Conservation (phyloP, 2,797 vertebrate genomes). For the Notolepis coatsorum region DNA sequence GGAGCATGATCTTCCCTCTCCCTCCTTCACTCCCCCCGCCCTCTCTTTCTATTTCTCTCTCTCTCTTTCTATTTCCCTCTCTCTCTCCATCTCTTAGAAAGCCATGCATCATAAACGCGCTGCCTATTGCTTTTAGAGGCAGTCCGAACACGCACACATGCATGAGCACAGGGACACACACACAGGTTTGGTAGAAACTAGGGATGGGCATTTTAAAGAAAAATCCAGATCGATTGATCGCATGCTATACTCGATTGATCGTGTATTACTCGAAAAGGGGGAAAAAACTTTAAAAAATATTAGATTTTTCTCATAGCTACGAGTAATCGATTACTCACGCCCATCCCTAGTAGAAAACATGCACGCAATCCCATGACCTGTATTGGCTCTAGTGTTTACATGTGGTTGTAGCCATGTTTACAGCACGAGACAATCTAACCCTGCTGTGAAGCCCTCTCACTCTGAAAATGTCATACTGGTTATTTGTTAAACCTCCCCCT, state of each 20-base stretch:
- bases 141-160: constrained; percentile 24
- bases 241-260: too few relatives aligned
- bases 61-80: constrained; percentile 32
- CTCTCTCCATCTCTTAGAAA: constrained; percentile 62
- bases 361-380: constrained; percentile 5
- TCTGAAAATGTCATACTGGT: background rate
- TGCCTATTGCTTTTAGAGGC: constrained; percentile 68
- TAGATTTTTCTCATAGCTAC: too few relatives aligned
- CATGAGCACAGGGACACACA: constrained; percentile 23
- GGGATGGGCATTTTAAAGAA: too few relatives aligned
- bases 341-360: constrained; percentile 19
- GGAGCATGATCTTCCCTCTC: background rate
- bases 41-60: constrained; percentile 47
- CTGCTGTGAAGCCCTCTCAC: background rate
- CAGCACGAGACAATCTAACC: constrained; percentile 13
- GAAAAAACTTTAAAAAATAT: too few relatives aligned
- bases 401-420: constrained; percentile 8
- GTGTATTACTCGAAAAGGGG: too few relatives aligned
- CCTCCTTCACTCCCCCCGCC: background rate
- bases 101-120: constrained; percentile 60
- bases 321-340: too few relatives aligned
- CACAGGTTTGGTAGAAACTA: too few relatives aligned
- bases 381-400: background rate
- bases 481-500: background rate
- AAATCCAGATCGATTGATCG: too few relatives aligned